These are phyloP conservation scores for Neopipo cinnamomea DNA, from an alignment of 2,113 vertebrate species.

Conservation along the genomic window DNA sequence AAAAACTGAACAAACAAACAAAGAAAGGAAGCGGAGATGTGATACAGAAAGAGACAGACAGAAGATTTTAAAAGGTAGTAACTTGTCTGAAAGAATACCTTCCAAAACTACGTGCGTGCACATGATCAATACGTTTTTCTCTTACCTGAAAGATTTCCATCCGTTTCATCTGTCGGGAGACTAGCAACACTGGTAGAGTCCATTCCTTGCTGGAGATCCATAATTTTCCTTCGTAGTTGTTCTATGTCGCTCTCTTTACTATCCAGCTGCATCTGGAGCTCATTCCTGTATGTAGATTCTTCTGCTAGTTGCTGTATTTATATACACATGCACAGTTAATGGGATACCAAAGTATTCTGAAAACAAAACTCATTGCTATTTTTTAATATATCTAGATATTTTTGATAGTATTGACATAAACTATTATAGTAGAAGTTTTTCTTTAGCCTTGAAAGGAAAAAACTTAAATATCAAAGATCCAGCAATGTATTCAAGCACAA, in stretches of 20 bases:
- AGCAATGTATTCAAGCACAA: neutral
- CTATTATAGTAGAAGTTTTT: neutral
- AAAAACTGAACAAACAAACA: neutral
- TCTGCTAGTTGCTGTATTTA: constrained; percentile 89
- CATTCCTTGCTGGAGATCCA: constrained; percentile 89
- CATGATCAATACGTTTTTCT: neutral
- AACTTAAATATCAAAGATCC: neutral
- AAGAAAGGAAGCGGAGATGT: neutral
- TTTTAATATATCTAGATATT: neutral
- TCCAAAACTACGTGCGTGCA: neutral
- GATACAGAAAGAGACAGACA: neutral
- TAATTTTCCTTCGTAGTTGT: constrained; percentile 89
- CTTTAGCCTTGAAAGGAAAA: neutral
- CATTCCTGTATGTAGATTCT: constrained; percentile 89
- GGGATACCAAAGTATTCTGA: neutral
- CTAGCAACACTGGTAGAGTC: constrained; percentile 94
- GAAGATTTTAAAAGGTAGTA: neutral
- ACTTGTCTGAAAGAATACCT: neutral
- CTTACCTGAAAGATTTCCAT: constrained; percentile 91
- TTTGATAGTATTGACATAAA: neutral
- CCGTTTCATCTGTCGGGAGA: constrained; percentile 87
- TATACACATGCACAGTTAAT: neutral
- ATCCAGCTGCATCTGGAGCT: constrained; percentile 97
- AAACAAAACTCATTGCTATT: neutral
- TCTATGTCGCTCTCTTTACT: constrained; percentile 99